phyloP scores from a whole-genome alignment of 2,888 invertebrate species.

The Dyspetes luteomarginatus region DNA sequence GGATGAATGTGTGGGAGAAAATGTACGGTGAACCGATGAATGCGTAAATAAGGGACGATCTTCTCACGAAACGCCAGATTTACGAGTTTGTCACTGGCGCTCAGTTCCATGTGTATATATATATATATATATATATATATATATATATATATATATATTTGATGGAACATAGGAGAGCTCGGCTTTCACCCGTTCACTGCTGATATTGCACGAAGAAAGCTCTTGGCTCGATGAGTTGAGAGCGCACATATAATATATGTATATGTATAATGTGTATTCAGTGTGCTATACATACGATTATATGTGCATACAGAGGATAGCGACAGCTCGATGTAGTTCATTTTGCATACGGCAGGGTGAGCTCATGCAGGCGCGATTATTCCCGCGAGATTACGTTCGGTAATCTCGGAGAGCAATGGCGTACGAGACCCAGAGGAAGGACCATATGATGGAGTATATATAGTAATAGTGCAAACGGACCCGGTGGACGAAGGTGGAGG shows the following conservation, averaged over 20 bases:
- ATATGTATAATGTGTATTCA: background rate
- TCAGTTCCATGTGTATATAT: too few relatives aligned
- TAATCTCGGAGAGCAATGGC: constrained; percentile 27
- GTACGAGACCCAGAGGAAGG: constrained; percentile 5
- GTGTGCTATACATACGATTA: background rate
- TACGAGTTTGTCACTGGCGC: constrained; percentile 58
- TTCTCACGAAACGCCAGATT: constrained; percentile 56
- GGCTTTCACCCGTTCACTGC: constrained; percentile 62
- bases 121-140: too few relatives aligned
- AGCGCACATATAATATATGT: constrained; percentile 22
- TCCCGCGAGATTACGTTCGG: constrained; percentile 54
- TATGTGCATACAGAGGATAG: background rate
- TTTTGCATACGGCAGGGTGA: constrained; percentile 29
- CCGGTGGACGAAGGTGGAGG: constrained; percentile 17
- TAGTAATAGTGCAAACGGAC: constrained; percentile 35
- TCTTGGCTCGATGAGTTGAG: constrained; percentile 49
- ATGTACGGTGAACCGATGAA: constrained; percentile 14
- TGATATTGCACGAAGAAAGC: constrained; percentile 67
- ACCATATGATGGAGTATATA: background rate
- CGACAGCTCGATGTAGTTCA: constrained; percentile 38
- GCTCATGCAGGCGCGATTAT: constrained; percentile 56
- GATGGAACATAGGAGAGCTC: constrained; percentile 30
- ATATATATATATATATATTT: constrained; percentile 32
- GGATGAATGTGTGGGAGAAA: background rate
- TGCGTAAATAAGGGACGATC: constrained; percentile 50